These are phyloP conservation scores for Netelia inedita DNA, from an alignment of 2,888 invertebrate species.

Conservation along the genomic window DNA sequence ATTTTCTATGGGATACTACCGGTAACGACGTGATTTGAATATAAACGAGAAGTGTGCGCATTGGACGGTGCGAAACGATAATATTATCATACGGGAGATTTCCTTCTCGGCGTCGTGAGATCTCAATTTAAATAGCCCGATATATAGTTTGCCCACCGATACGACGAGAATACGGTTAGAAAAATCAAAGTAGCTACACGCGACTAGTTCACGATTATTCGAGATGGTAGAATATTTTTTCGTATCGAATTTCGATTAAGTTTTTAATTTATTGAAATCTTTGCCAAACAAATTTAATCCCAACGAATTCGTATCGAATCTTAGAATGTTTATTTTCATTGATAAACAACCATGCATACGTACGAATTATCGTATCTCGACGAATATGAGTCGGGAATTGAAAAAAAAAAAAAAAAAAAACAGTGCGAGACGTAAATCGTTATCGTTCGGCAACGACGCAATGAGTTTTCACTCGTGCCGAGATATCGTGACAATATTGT, in stretches of 20 bases:
- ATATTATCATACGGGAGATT: constrained; percentile 46
- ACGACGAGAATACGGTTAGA: not conserved
- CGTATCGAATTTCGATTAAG: too few relatives aligned
- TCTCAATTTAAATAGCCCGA: constrained; percentile 57
- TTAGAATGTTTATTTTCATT: not conserved
- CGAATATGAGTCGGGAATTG: not conserved
- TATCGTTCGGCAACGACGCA: not conserved
- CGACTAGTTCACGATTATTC: not conserved
- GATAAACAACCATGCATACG: not conserved
- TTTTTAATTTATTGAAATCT: not conserved
- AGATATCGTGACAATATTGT: constrained; percentile 12
- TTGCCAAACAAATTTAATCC: not conserved
- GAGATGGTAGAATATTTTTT: not conserved
- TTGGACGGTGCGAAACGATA: constrained; percentile 54
- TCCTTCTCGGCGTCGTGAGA: constrained; percentile 42
- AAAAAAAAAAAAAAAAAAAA: not conserved
- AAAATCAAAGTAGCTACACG: not conserved
- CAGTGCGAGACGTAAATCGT: not conserved
- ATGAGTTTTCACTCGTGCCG: constrained; percentile 1
- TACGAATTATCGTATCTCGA: not conserved
- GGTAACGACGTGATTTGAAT: constrained; percentile 59
- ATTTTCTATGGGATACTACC: constrained; percentile 37
- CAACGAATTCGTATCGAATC: not conserved
- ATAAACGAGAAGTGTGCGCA: constrained; percentile 54
- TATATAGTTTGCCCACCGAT: not conserved